phyloP scores from a whole-genome alignment of 2,888 invertebrate species.

The Oxytorus armatus region DNA sequence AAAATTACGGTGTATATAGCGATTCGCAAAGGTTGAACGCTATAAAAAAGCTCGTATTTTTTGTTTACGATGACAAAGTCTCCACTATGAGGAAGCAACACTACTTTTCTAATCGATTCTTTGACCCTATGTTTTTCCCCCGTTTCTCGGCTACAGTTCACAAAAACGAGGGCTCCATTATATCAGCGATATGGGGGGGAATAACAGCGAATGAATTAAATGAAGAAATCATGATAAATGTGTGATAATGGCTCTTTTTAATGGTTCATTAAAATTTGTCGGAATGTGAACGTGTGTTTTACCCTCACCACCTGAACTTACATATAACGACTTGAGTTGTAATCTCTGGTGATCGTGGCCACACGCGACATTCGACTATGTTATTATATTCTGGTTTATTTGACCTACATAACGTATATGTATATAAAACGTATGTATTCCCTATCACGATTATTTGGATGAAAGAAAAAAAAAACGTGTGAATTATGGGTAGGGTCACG shows the following conservation, averaged over 20 bases:
- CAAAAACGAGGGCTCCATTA: not conserved
- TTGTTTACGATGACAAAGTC: not conserved
- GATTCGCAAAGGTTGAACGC: not conserved
- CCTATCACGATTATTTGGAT: slow-evolving; percentile 49
- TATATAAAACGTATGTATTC: slow-evolving; percentile 18
- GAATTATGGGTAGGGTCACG: slow-evolving; percentile 52
- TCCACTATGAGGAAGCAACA: not conserved
- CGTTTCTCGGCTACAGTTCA: not conserved
- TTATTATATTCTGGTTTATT: slow-evolving; percentile 38
- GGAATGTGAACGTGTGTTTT: slow-evolving; percentile 48
- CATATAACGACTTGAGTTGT: slow-evolving; percentile 19
- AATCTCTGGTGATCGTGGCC: slow-evolving; percentile 47
- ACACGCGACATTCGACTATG: slow-evolving; percentile 53
- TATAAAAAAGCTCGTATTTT: not conserved
- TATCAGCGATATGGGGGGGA: slow-evolving; percentile 13
- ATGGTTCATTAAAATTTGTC: slow-evolving; percentile 62
- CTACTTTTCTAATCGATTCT: not conserved
- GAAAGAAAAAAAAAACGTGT: slow-evolving; percentile 43
- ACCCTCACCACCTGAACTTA: slow-evolving; percentile 24
- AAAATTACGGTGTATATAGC: not conserved
- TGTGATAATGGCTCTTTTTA: slow-evolving; percentile 54
- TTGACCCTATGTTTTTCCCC: not conserved
- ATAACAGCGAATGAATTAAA: slow-evolving; percentile 29
- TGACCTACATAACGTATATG: slow-evolving; percentile 49
- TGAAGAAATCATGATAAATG: slow-evolving; percentile 36